Evolutionary conservation across 1,140 invertebrate species (phyloP).

Genomic region (Doryteuthis pealeii): DNA sequence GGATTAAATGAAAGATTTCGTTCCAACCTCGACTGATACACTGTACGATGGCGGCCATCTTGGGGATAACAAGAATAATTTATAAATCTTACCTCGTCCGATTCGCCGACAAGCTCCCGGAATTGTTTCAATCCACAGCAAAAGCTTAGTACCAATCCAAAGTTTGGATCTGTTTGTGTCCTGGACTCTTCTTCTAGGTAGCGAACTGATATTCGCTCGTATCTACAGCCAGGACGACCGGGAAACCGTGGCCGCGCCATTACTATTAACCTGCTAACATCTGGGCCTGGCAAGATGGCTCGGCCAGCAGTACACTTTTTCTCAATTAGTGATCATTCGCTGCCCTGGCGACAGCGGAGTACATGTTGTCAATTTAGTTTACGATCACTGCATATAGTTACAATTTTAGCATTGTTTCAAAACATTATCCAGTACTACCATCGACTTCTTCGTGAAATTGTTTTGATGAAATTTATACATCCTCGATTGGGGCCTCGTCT

Average conservation of each 20-base stretch:
- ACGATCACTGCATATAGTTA: no score
- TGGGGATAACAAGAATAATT: conserved; percentile 10
- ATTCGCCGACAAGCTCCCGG: conserved; percentile 59
- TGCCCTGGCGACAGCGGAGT: no score
- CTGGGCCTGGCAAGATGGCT: not conserved
- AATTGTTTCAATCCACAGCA: conserved; percentile 58
- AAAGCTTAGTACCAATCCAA: conserved; percentile 46
- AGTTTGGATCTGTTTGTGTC: conserved; percentile 40
- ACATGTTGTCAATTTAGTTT: no score
- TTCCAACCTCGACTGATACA: not conserved
- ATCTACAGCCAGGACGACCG: conserved; percentile 58
- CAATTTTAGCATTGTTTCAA: no score
- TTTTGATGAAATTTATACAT: conserved; percentile 19
- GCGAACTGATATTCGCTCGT: conserved; percentile 50
- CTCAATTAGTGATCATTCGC: not conserved
- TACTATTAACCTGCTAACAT: conserved; percentile 35
- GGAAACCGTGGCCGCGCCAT: conserved; percentile 61
- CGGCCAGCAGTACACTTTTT: not conserved
- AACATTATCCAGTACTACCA: no score
- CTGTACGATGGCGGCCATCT: conserved; percentile 24
- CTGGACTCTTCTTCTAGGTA: conserved; percentile 51
- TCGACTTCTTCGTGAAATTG: no score
- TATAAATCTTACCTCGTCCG: conserved; percentile 58
- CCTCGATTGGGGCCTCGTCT: conserved; percentile 26
- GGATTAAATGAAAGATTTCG: not conserved